Percentiles rank a stretch among this genome's conserved stretches.
Conservation (phyloP, 2,113 vertebrate species). For the Onychostruthus taczanowskii region DNA sequence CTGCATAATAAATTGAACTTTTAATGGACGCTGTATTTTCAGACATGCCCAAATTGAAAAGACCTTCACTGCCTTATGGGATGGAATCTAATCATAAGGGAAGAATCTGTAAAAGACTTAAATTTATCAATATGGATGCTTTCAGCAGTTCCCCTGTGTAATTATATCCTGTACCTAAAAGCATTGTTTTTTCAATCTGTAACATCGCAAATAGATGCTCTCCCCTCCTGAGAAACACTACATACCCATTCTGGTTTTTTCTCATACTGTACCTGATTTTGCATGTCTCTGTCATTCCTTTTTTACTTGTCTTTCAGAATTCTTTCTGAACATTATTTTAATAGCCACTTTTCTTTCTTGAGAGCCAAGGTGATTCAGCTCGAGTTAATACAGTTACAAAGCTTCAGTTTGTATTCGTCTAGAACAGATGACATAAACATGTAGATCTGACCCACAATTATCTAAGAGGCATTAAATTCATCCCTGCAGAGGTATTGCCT, state of each 20-base stretch:
- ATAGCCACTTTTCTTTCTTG: neutral
- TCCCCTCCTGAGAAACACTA: neutral
- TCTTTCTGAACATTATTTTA: neutral
- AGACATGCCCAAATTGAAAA: neutral
- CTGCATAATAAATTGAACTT: neutral
- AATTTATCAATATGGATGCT: neutral
- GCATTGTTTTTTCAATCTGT: neutral
- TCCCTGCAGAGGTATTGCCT: neutral
- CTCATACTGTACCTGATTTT: neutral
- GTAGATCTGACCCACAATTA: neutral
- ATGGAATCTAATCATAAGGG: neutral
- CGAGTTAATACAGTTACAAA: neutral
- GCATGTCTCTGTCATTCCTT: neutral
- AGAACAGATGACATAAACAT: neutral
- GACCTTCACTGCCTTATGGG: neutral
- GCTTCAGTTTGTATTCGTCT: neutral
- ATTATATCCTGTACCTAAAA: neutral
- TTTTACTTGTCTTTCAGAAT: neutral
- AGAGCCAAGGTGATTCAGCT: neutral
- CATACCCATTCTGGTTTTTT: neutral
- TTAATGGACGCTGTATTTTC: neutral
- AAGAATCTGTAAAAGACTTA: neutral
- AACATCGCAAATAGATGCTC: neutral
- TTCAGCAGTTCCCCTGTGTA: neutral
- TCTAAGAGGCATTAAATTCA: neutral